A percentile compares a stretch with the other conserved stretches of the same genome.
phyloP scores from a whole-genome alignment of 2,888 invertebrate species.

The Drosophila macrospina region DNA sequence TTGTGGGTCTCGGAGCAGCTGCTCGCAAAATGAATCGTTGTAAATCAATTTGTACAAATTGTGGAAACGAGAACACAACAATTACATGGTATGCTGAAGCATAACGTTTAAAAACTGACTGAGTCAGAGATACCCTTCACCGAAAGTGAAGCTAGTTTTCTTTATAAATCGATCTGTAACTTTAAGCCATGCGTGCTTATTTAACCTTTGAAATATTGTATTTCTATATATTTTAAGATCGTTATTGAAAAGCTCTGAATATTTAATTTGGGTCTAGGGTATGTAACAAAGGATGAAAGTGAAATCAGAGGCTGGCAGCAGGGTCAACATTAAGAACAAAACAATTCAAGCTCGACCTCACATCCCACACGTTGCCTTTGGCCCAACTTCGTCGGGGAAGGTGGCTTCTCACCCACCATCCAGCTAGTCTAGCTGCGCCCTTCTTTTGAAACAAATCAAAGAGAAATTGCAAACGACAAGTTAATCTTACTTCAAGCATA shows the following conservation, averaged over 20 bases:
- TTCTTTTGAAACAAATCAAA: slow-evolving; percentile 81
- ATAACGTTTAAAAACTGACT: background rate
- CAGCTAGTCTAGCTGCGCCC: slow-evolving; percentile 22
- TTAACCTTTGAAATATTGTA: background rate
- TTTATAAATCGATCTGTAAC: background rate
- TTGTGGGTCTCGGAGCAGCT: slow-evolving; percentile 53
- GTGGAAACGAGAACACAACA: slow-evolving; percentile 56
- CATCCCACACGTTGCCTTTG: slow-evolving; percentile 9
- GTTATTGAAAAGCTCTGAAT: background rate
- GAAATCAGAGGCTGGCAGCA: slow-evolving; percentile 49
- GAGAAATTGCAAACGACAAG: slow-evolving; percentile 84
- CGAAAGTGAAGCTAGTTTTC: background rate
- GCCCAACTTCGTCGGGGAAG: background rate
- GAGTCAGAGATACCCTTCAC: slow-evolving; percentile 18
- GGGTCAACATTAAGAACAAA: slow-evolving; percentile 35
- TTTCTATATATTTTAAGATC: background rate
- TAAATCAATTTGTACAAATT: slow-evolving; percentile 72
- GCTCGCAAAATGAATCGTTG: slow-evolving; percentile 67
- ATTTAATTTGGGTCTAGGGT: slow-evolving; percentile 35
- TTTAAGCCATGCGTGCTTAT: background rate
- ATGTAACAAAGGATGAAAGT: slow-evolving; percentile 53
- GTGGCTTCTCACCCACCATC: background rate
- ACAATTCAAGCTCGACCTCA: slow-evolving; percentile 36
- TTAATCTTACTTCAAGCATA: slow-evolving; percentile 83
- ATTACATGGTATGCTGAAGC: slow-evolving; percentile 54